phyloP scores from a whole-genome alignment of 2,888 invertebrate genomes.

The Gastrophysa polygoni region DNA sequence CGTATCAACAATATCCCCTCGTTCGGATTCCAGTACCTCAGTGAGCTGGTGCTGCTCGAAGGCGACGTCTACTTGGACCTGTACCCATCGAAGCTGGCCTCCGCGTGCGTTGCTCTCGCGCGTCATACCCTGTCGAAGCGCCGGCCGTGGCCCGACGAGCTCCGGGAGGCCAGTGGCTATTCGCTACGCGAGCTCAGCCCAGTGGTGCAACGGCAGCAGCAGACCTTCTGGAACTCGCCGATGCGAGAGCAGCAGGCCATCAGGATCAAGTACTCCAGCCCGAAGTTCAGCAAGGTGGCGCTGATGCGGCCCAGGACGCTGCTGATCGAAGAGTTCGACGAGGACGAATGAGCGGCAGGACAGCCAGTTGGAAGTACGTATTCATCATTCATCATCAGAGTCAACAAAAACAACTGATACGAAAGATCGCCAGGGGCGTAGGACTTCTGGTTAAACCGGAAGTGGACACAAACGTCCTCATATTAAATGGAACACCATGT shows the following conservation, averaged over 20 bases:
- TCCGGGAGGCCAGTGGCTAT: conserved; percentile 60
- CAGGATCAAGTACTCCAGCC: conserved; percentile 62
- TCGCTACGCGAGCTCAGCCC: conserved; percentile 59
- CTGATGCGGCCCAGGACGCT: conserved; percentile 43
- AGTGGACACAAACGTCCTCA: no score
- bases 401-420: no score
- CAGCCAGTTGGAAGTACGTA: background rate
- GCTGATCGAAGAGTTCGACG: conserved; percentile 31
- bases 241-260: conserved; percentile 62
- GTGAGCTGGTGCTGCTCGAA: conserved; percentile 53
- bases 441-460: no score
- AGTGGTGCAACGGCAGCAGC: conserved; percentile 60
- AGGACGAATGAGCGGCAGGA: conserved; percentile 11
- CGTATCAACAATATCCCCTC: no score
- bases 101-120: conserved; percentile 51
- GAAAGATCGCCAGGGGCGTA: no score
- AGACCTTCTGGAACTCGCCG: conserved; percentile 59
- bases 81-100: conserved; percentile 54
- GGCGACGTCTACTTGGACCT: conserved; percentile 49
- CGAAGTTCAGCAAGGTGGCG: conserved; percentile 48
- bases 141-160: conserved; percentile 55
- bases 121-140: conserved; percentile 46
- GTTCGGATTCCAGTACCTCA: conserved; percentile 45
- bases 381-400: no score
- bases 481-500: no score